These are phyloP conservation scores for Osedax frankpressi DNA, from an alignment of 2,888 invertebrate species.

Conservation along the genomic window DNA sequence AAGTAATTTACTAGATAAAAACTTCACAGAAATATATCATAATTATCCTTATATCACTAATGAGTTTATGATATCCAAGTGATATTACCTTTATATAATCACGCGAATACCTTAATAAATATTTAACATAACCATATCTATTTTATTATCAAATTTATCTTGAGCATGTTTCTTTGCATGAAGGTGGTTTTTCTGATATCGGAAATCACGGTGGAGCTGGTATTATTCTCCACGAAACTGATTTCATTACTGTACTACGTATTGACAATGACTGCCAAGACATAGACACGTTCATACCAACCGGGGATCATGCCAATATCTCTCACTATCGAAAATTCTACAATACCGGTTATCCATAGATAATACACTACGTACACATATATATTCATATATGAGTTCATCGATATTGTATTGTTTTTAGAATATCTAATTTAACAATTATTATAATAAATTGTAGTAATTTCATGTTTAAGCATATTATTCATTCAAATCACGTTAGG, in stretches of 20 bases:
- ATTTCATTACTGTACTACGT: background rate
- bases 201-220: background rate
- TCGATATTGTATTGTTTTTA: too few relatives aligned
- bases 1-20: too few relatives aligned
- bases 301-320: background rate
- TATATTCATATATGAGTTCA: too few relatives aligned
- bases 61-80: too few relatives aligned
- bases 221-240: background rate
- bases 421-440: too few relatives aligned
- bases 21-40: too few relatives aligned
- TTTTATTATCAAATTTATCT: too few relatives aligned
- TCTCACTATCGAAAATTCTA: background rate
- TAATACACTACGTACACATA: background rate
- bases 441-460: too few relatives aligned
- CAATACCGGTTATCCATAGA: background rate
- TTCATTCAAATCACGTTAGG: too few relatives aligned
- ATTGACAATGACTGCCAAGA: background rate
- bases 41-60: too few relatives aligned
- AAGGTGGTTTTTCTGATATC: background rate
- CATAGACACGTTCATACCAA: background rate
- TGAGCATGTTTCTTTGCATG: too few relatives aligned
- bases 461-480: too few relatives aligned
- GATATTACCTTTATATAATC: background rate
- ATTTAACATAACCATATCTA: background rate
- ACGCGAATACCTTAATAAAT: background rate